Evolutionary conservation across 2,113 vertebrate species (phyloP).

Genomic region (Gopherus evgoodei): DNA sequence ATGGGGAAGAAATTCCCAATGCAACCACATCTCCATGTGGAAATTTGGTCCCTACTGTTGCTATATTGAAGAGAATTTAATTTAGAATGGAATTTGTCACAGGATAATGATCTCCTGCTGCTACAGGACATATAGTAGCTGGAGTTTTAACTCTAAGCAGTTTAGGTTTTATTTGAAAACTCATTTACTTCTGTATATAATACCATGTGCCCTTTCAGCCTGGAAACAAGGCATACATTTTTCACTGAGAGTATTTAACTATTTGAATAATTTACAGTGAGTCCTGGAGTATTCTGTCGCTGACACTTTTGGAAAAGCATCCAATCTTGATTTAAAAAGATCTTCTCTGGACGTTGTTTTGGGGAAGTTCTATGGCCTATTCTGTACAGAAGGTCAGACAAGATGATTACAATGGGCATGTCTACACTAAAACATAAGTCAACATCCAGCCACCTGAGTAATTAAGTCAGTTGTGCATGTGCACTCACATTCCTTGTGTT

Average conservation of each 20-base stretch:
- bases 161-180: neutral
- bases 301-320: neutral
- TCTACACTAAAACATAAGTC: too few relatives aligned
- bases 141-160: neutral
- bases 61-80: conserved; percentile 36
- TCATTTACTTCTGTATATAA: neutral
- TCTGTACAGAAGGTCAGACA: neutral
- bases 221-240: neutral
- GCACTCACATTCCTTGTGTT: too few relatives aligned
- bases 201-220: neutral
- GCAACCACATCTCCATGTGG: neutral
- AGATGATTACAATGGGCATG: neutral
- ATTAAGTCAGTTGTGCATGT: too few relatives aligned
- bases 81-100: conserved; percentile 27
- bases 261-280: neutral
- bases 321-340: neutral
- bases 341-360: neutral
- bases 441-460: too few relatives aligned
- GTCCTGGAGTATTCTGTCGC: neutral
- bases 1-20: conserved; percentile 14
- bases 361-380: neutral
- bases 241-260: neutral
- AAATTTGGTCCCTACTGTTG: neutral
- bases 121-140: neutral
- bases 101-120: neutral